Evolutionary conservation across 64 coral and sea anemone species (phyloP).

Genomic region (Stichodactyla helianthus): DNA sequence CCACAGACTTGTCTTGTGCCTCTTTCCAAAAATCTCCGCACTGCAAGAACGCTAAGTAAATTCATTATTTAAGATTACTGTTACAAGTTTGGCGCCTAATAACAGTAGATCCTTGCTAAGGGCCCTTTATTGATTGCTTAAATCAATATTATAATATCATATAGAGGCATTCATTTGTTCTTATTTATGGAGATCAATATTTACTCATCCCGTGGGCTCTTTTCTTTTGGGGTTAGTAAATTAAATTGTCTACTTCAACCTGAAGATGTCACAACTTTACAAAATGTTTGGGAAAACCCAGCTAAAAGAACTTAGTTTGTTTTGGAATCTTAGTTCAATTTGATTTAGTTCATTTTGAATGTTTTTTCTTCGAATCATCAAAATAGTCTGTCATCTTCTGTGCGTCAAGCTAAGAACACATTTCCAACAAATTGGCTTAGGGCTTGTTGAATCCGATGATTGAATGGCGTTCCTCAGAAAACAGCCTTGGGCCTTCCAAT

Average conservation of each 20-base stretch:
- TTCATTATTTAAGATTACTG: background rate
- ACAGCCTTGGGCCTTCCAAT: background rate
- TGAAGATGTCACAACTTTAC: background rate
- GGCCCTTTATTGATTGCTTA: background rate
- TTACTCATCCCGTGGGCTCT: background rate
- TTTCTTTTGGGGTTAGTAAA: background rate
- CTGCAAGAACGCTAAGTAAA: background rate
- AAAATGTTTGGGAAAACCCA: background rate
- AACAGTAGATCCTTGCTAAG: background rate
- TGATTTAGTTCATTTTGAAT: slow-evolving; percentile 4
- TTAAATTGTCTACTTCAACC: slow-evolving; percentile 5
- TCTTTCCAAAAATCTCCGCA: background rate
- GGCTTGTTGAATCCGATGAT: background rate
- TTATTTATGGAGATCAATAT: background rate
- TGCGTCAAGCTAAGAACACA: background rate
- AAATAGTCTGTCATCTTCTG: background rate
- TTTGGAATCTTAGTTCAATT: background rate
- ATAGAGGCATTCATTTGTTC: background rate
- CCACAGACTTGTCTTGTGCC: background rate
- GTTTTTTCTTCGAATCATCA: background rate
- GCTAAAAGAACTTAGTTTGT: background rate
- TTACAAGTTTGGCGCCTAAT: background rate
- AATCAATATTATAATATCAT: background rate
- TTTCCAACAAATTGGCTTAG: slow-evolving; percentile 4
- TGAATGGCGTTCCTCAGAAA: background rate